phyloP scores from a whole-genome alignment of 2,797 vertebrate species.

The Enteromius anoplus region DNA sequence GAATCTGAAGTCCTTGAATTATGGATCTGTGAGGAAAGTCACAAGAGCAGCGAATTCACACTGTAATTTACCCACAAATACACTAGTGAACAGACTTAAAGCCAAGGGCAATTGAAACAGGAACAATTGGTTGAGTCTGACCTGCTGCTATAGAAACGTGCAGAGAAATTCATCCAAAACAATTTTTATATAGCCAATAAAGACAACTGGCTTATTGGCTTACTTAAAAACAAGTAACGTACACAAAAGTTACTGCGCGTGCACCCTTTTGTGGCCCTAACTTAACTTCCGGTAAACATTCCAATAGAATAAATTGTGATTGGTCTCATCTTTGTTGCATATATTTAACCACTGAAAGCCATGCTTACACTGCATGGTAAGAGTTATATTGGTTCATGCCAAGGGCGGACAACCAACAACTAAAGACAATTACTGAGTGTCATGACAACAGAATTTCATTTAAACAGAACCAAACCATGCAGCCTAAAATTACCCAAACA shows the following conservation, averaged over 20 bases:
- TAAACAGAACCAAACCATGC: neutral
- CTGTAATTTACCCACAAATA: slow-evolving; percentile 17
- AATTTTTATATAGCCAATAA: too few species aligned
- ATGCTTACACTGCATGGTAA: neutral
- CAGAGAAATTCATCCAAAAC: neutral
- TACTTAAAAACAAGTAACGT: too few species aligned
- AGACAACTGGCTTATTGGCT: too few species aligned
- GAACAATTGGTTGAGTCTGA: slow-evolving; percentile 6
- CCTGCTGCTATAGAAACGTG: neutral
- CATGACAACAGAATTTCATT: neutral
- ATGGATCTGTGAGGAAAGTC: slow-evolving; percentile 4
- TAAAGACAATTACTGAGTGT: neutral
- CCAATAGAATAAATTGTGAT: neutral
- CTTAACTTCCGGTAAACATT: too few species aligned
- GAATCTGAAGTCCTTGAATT: neutral
- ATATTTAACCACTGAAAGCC: neutral
- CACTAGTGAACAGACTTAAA: slow-evolving; percentile 19
- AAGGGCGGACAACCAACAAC: neutral
- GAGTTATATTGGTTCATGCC: neutral
- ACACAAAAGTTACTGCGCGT: too few species aligned
- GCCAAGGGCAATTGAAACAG: neutral
- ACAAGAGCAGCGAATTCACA: slow-evolving; percentile 11
- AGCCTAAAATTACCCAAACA: neutral
- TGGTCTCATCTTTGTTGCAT: neutral
- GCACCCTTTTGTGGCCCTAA: too few species aligned